Evolutionary conservation across 1,140 invertebrate species (phyloP), one percentile per base, ranked within the genome.

Genomic region (Orchestia grillus): DNA sequence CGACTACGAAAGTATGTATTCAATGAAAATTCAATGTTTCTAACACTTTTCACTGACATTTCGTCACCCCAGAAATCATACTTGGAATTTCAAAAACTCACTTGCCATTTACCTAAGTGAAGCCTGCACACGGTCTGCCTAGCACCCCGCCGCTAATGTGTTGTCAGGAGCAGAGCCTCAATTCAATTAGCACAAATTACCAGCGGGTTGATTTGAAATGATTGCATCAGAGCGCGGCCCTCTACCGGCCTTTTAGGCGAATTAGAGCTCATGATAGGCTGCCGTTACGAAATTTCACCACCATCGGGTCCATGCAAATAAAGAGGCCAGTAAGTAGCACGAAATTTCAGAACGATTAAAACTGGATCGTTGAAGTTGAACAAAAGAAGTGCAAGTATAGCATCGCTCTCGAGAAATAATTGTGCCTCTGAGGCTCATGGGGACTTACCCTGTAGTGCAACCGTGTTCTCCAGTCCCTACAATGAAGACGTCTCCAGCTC

Each of bases 401-500:
- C 19, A 8, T 53, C 47, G 11, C 36, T 36, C 36, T 77, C 28
- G 36, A 15, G 62, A 77, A 77, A 77, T 77, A 77, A 15, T 23
- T 77, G 62, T 19, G 28, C 11, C 36, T 28, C 36, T 3, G 11
- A 36, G 36, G 28, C 11, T 28, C 36, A 77, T 77, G 6, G 36
- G 19, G 40, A 28, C 92, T 94, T 15, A 94, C 92, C 92, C 92
- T 6, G 92, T 6, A 44, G 92, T 44, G 44, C 92, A 94, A 47
- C 43, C 43, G 43, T 94, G 92, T 16, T 94, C 92, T 44, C 92
- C 44, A 15, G 92, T 94, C 8, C 92, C 92, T 6, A 94, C 92
- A 94, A 94, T 44, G 40, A 94, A 94, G 40, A 94, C 92, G 44
- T 94, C 92, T 94, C 43, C 44, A 44, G 92, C 47, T 47, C 92